A percentile compares a stretch with the other conserved stretches of the same genome.
Evolutionary conservation across 2,113 vertebrate genomes (phyloP).

Genomic region (Indicator maculatus): DNA sequence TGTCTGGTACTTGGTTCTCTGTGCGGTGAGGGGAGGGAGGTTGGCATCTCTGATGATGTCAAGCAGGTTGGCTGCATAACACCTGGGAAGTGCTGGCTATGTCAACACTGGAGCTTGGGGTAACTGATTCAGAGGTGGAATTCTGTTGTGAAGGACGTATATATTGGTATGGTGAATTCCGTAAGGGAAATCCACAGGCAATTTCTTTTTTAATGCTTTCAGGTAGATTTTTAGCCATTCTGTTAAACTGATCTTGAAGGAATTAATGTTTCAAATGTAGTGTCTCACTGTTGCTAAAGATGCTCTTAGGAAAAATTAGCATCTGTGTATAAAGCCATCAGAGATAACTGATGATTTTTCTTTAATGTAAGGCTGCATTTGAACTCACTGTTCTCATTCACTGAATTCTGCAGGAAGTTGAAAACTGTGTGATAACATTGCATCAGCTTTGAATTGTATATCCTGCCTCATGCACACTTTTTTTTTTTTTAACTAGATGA

Average conservation of each 20-base stretch:
- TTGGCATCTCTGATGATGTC: neutral
- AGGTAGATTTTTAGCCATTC: neutral
- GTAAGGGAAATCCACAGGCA: neutral
- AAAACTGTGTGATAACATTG: neutral
- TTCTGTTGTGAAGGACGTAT: neutral
- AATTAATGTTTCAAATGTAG: neutral
- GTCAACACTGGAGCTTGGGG: accelerated
- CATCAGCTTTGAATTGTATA: neutral
- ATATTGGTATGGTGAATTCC: neutral
- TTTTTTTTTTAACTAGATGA: too few species aligned
- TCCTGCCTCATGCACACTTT: neutral
- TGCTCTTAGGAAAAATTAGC: neutral
- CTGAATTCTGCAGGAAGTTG: neutral
- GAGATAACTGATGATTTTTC: neutral
- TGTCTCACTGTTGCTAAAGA: neutral
- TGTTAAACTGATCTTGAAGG: neutral
- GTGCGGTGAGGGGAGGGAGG: neutral
- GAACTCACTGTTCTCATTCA: neutral
- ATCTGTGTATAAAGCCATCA: neutral
- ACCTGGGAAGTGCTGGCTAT: neutral
- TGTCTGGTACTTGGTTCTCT: neutral
- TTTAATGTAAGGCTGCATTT: neutral
- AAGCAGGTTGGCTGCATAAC: neutral
- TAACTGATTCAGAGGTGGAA: neutral
- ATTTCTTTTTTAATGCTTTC: neutral